Percentiles rank a stretch among this genome's conserved stretches.
Conservation (phyloP, 2,888 invertebrate genomes). For the Drosophila histrio region DNA sequence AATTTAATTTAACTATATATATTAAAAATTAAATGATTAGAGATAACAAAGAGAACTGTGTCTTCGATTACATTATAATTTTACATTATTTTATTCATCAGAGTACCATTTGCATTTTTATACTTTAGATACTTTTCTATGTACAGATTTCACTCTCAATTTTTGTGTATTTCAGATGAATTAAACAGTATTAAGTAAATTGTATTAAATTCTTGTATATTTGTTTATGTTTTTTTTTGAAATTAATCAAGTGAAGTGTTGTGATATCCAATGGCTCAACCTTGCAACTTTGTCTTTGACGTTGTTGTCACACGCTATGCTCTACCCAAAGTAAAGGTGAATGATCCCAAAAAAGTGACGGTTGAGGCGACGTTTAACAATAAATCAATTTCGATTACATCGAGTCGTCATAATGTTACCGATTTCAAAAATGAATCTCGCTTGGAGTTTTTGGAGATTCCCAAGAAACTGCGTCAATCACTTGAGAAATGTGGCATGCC, state of each 20-base stretch:
- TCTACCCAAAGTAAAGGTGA: slow-evolving; percentile 27
- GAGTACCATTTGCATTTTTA: slow-evolving; percentile 10
- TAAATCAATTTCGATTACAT: slow-evolving; percentile 54
- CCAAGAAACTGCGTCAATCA: slow-evolving; percentile 41
- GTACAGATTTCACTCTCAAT: neutral
- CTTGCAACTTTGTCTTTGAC: slow-evolving; percentile 64
- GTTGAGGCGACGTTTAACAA: slow-evolving; percentile 59
- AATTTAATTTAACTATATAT: too few relatives aligned
- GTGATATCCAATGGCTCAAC: neutral
- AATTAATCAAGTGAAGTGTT: neutral
- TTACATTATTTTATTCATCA: slow-evolving; percentile 10
- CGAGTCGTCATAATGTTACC: slow-evolving; percentile 73
- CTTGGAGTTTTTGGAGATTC: slow-evolving; percentile 49
- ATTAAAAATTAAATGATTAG: too few relatives aligned
- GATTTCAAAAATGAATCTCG: slow-evolving; percentile 72
- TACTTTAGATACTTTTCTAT: neutral
- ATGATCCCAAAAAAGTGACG: slow-evolving; percentile 43
- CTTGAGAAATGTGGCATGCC: slow-evolving; percentile 62
- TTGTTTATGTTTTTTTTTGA: neutral
- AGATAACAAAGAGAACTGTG: too few relatives aligned
- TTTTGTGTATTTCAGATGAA: slow-evolving; percentile 4
- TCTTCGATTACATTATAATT: neutral
- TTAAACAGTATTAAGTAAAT: neutral
- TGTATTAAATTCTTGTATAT: neutral
- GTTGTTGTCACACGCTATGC: slow-evolving; percentile 62